Evolutionary conservation across 2,888 invertebrate genomes (phyloP).

Genomic region (Lymantria dispar): DNA sequence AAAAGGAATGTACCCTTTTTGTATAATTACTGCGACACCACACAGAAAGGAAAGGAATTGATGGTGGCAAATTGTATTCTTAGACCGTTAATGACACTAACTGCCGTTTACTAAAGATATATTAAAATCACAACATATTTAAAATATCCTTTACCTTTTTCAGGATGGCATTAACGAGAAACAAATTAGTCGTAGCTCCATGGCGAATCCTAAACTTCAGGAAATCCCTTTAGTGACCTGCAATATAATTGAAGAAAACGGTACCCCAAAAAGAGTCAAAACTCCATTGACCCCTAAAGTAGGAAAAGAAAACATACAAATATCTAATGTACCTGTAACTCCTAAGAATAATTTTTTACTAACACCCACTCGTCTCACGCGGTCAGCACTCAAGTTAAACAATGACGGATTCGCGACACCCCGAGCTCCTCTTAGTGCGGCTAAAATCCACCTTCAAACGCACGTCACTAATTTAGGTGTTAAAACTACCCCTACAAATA

Average conservation of each 20-base stretch:
- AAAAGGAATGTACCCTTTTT: no score
- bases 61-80: no score
- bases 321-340: conserved; percentile 43
- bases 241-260: conserved; percentile 37
- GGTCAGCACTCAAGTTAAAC: conserved; percentile 64
- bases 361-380: conserved; percentile 64
- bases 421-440: conserved; percentile 63
- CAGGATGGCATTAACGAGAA: conserved; percentile 78
- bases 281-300: conserved; percentile 59
- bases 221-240: conserved; percentile 41
- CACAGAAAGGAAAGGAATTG: no score
- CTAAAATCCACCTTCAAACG: conserved; percentile 57
- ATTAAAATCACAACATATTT: background rate
- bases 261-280: conserved; percentile 55
- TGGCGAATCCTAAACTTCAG: conserved; percentile 50
- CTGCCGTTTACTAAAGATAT: background rate
- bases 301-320: conserved; percentile 66
- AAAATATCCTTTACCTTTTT: conserved; percentile 24
- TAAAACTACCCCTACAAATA: conserved; percentile 57
- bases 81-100: no score
- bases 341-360: conserved; percentile 53
- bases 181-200: conserved; percentile 79
- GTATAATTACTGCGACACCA: no score
- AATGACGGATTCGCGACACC: conserved; percentile 70
- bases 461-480: conserved; percentile 53